A percentile compares a stretch with the other conserved stretches of the same genome.
These are phyloP conservation scores for Cochlearius cochlearius DNA, from an alignment of 2,113 vertebrate species.

Conservation along the genomic window DNA sequence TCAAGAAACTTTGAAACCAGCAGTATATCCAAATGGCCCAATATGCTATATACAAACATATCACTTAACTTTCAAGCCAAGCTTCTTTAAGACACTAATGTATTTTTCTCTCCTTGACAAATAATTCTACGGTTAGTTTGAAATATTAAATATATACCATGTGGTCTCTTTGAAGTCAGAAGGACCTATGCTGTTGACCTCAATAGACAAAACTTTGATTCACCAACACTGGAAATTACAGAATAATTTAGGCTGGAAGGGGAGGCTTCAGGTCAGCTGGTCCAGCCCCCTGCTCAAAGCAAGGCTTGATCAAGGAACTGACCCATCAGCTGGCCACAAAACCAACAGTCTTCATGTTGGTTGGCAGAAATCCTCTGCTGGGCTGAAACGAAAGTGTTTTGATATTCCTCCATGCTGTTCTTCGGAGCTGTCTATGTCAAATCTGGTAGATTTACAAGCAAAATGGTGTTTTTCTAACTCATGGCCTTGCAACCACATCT, in stretches of 20 bases:
- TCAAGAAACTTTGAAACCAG: neutral
- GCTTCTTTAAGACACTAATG: neutral
- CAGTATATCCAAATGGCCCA: neutral
- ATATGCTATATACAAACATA: neutral
- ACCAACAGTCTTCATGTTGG: neutral
- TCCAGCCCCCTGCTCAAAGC: neutral
- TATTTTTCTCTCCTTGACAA: conserved; percentile 8
- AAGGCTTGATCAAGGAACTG: neutral
- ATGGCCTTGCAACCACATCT: neutral
- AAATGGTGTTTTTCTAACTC: neutral
- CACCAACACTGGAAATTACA: neutral
- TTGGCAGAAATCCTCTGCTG: neutral
- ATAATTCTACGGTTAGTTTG: neutral
- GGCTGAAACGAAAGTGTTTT: neutral
- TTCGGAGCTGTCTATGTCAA: neutral
- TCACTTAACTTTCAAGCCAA: neutral
- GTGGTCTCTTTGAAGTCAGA: conserved; percentile 6
- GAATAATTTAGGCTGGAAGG: neutral
- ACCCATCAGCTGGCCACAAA: neutral
- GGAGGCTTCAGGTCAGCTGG: neutral
- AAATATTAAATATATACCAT: neutral
- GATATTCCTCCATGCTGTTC: neutral
- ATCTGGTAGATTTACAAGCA: neutral
- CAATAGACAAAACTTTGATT: neutral
- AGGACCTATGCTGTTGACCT: neutral